A percentile compares a stretch with the other conserved stretches of the same genome.
phyloP scores from a whole-genome alignment of 2,888 invertebrate genomes.

The Lottia gigantea region DNA sequence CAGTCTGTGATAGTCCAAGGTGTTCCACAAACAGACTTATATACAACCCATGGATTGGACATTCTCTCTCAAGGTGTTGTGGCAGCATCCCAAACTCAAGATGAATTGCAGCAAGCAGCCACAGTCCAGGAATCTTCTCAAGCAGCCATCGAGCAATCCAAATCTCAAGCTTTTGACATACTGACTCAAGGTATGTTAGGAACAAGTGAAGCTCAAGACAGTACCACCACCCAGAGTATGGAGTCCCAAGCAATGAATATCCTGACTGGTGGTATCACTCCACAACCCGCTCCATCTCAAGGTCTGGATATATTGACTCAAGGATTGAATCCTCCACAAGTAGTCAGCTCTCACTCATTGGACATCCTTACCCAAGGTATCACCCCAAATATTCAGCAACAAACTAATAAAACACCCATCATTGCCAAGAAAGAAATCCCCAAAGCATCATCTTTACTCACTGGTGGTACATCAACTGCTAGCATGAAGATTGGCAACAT shows the following conservation, averaged over 20 bases:
- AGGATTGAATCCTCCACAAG: neutral
- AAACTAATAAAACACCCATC: neutral
- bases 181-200: neutral
- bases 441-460: neutral
- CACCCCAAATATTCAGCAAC: neutral
- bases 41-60: conserved; percentile 25
- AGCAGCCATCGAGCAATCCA: neutral
- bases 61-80: conserved; percentile 25
- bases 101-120: neutral
- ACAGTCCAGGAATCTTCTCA: neutral
- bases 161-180: neutral
- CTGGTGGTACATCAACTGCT: neutral
- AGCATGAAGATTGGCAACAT: conserved; percentile 2
- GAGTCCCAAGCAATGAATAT: neutral
- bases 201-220: neutral
- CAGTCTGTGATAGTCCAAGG: neutral
- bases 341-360: neutral
- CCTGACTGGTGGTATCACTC: neutral
- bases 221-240: neutral
- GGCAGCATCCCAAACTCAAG: conserved; percentile 5
- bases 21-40: neutral
- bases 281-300: neutral
- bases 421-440: neutral
- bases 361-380: conserved; percentile 3
- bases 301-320: neutral